These are phyloP conservation scores for Nasonia oneida DNA, from an alignment of 2,888 invertebrate species.

Conservation along the genomic window DNA sequence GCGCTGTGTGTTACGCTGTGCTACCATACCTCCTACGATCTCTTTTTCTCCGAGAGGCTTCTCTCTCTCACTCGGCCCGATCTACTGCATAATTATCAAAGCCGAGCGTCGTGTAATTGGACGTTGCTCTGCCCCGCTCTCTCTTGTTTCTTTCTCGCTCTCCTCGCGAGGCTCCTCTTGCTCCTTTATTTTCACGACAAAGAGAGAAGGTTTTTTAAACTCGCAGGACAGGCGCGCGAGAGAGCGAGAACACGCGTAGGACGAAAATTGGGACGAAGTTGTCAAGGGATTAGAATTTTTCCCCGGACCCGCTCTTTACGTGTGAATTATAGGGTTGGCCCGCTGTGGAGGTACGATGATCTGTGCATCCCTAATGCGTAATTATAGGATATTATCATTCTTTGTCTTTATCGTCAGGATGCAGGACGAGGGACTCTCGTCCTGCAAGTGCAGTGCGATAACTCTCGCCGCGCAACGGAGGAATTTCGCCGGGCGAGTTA, in stretches of 20 bases:
- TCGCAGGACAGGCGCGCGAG: not conserved
- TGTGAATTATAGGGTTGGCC: conserved; percentile 7
- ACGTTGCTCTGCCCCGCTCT: conserved; percentile 65
- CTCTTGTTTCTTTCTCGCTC: conserved; percentile 52
- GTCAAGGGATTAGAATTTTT: conserved; percentile 16
- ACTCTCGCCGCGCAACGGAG: not conserved
- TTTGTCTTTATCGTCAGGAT: not conserved
- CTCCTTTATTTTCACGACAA: not conserved
- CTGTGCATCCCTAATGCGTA: conserved; percentile 16
- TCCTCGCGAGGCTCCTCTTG: conserved; percentile 40
- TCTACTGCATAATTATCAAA: conserved; percentile 77
- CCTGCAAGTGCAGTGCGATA: not conserved
- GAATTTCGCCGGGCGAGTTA: not conserved
- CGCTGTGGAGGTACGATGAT: not conserved
- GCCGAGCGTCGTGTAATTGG: conserved; percentile 75
- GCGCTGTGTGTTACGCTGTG: conserved; percentile 58
- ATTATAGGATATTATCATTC: conserved; percentile 14
- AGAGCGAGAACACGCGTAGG: conserved; percentile 1
- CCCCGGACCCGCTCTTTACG: not conserved
- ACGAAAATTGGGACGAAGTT: conserved; percentile 22
- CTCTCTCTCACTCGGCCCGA: conserved; percentile 58
- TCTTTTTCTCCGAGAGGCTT: conserved; percentile 44
- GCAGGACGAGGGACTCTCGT: not conserved
- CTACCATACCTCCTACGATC: conserved; percentile 58
- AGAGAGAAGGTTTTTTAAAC: not conserved